phyloP scores from a whole-genome alignment of 1,140 invertebrate species.

The Papilio helenus region DNA sequence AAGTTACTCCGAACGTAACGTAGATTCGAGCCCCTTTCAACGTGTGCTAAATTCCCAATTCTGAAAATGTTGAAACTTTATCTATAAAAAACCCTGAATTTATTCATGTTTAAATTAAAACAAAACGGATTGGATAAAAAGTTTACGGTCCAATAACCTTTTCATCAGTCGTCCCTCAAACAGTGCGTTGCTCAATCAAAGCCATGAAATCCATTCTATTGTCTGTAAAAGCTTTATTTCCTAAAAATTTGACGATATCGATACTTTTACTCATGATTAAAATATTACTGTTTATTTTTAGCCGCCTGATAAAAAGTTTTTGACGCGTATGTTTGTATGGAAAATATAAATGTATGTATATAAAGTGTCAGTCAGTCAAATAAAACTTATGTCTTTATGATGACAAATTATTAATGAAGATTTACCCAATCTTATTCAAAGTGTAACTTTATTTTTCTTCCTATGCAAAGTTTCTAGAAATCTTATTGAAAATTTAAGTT shows the following conservation, averaged over 20 bases:
- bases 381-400: too few species aligned
- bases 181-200: constrained; percentile 10
- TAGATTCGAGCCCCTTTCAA: not conserved
- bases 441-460: not conserved
- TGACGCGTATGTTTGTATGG: too few species aligned
- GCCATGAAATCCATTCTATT: constrained; percentile 8
- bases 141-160: constrained; percentile 3
- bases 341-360: too few species aligned
- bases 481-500: constrained; percentile 7
- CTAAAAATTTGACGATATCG: constrained; percentile 6
- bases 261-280: not conserved
- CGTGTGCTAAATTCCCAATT: not conserved
- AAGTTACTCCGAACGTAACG: not conserved
- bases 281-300: too few species aligned
- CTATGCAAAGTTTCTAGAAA: not conserved
- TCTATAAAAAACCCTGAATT: not conserved
- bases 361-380: too few species aligned
- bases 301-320: too few species aligned
- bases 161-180: constrained; percentile 13
- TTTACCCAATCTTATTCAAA: too few species aligned
- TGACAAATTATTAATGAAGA: too few species aligned
- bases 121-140: not conserved
- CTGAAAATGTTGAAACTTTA: not conserved
- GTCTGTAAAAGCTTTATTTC: not conserved
- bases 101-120: not conserved